A percentile compares a stretch with the other conserved stretches of the same genome.
Evolutionary conservation across 2,888 invertebrate species (phyloP).

Genomic region (Drosophila anceps): DNA sequence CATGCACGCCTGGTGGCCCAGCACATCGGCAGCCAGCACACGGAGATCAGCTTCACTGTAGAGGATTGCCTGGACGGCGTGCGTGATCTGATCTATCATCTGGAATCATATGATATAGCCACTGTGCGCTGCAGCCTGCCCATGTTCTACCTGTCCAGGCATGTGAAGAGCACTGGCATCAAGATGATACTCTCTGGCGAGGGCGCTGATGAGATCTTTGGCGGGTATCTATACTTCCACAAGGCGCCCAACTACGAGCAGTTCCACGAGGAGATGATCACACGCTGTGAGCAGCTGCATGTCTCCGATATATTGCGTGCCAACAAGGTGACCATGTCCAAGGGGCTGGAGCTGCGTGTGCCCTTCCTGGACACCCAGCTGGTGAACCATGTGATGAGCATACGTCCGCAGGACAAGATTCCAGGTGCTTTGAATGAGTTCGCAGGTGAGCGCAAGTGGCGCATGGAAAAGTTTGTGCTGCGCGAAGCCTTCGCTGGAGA

Average conservation of each 20-base stretch:
- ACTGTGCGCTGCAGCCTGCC: constrained; percentile 83
- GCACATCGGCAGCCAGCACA: constrained; percentile 94
- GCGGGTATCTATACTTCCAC: constrained; percentile 97
- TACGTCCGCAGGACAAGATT: constrained; percentile 89
- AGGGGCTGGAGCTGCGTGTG: constrained; percentile 92
- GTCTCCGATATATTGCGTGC: constrained; percentile 92
- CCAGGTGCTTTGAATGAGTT: constrained; percentile 85
- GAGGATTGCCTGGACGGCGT: constrained; percentile 89
- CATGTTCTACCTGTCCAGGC: constrained; percentile 93
- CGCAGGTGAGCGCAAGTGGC: constrained; percentile 47
- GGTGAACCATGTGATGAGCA: constrained; percentile 90
- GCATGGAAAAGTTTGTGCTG: constrained; percentile 92
- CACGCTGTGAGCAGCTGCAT: constrained; percentile 90
- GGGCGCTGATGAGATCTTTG: constrained; percentile 97
- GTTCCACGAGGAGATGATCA: constrained; percentile 90
- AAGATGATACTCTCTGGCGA: constrained; percentile 96
- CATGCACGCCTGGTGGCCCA: constrained; percentile 94
- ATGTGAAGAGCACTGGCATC: constrained; percentile 93
- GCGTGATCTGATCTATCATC: constrained; percentile 92
- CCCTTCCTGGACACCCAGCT: constrained; percentile 95
- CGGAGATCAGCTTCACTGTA: constrained; percentile 93
- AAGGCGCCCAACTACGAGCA: constrained; percentile 91
- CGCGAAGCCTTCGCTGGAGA: constrained; percentile 91
- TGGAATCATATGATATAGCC: constrained; percentile 90
- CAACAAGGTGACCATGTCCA: constrained; percentile 90